Percentiles rank a stretch among this genome's conserved stretches.
These are phyloP conservation scores for Drosophila baimaii DNA, from an alignment of 1,140 invertebrate species.

Conservation along the genomic window DNA sequence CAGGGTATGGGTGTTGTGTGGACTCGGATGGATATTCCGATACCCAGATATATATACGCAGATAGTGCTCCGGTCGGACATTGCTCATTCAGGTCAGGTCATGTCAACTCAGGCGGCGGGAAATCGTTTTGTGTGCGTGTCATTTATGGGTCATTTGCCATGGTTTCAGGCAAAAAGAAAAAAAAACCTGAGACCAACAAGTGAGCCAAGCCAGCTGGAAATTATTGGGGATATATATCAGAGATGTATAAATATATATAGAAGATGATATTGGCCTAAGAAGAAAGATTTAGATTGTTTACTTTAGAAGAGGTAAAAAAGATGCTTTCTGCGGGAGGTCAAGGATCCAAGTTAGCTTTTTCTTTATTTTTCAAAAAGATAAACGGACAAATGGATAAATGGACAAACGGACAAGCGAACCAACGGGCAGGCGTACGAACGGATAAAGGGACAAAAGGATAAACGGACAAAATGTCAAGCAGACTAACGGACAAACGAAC, in stretches of 20 bases:
- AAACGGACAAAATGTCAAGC: neutral
- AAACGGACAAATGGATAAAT: neutral
- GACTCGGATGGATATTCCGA: conserved; percentile 1
- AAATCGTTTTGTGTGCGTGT: conserved; percentile 53
- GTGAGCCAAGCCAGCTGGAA: conserved; percentile 19
- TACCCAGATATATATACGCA: conserved; percentile 3
- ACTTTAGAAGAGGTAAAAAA: neutral
- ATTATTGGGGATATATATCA: neutral
- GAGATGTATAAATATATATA: neutral
- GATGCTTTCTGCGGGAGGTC: too few species aligned
- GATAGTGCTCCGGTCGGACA: conserved; percentile 36
- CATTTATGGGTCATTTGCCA: conserved; percentile 75
- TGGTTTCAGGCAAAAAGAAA: conserved; percentile 8
- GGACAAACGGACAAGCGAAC: too few species aligned
- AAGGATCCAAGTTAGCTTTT: neutral
- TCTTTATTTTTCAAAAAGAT: neutral
- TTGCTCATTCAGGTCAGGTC: conserved; percentile 58
- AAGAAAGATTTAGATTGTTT: neutral
- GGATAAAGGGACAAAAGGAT: neutral
- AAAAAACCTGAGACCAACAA: conserved; percentile 20
- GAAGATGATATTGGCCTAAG: neutral
- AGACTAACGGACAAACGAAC: neutral
- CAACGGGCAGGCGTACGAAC: neutral
- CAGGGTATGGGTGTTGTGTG: conserved; percentile 12
- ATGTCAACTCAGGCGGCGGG: conserved; percentile 41